Base-by-base conservation (phyloP, 2,113 vertebrate genomes). In the Thryonomys swinderianus region DNA sequence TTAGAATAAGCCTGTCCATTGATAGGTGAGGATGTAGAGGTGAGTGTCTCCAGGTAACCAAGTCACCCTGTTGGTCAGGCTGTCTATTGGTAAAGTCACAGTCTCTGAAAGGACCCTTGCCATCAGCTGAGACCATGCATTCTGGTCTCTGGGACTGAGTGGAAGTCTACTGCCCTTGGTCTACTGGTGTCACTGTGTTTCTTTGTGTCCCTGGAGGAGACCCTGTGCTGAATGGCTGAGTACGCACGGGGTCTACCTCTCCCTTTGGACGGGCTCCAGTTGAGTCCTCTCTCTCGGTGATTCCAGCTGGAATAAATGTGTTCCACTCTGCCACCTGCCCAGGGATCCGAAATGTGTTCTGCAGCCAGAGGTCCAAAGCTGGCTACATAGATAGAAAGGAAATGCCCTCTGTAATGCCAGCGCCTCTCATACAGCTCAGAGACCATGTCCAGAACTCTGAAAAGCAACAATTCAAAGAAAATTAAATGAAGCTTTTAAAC, bases 351-450 rank as follows among this genome's bases (percentile, higher is more conserved):
- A 6, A n/a, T 25, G 34, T 55, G n/a, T 16, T 64, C 62, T 62
- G 76, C 17, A 18, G 2, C 5, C 0, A 0, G 62, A 62, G 2
- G 3, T 20, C 42, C 10, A 27, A 61, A 6, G 34, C 23, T 37
- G 1, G 2, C 1, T 3, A 1, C 7, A 8, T 1, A 3, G 34
- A 17, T 6, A 0, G 0, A 13, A 64, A n/a, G 7, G 53, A 9
- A 16, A 3, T 7, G 0, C 0, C 3, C 5, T 5, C 37, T 53
- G 0, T 6, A 25, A 9, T 34, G 45, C 27, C 4, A 11, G 20
- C 16, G 7, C 3, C 14, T 32, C 8, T 18, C 10, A 11, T 0
- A 17, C 0, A 5, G 32, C 21, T 25, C 11, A 27, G 23, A 5
- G 32, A 6, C 14, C 25, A 32, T 45, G 37, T 2, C 45, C 25